Conservation (phyloP, 2,113 vertebrate species). For the Mus musculus region GRCm39 chr5:34356001-34356500, state of each 20-base stretch:
- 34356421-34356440: too few species aligned
- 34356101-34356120: neutral
- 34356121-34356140: slow-evolving; percentile 94
- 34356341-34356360: accelerated
- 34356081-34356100: neutral
- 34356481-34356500: too few species aligned
- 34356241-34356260: slow-evolving; percentile 66
- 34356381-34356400: neutral
- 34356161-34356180: slow-evolving; percentile 99
- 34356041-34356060: accelerated
- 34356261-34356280: neutral
- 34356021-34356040: too few species aligned
- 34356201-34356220: slow-evolving; percentile 98
- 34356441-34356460: neutral
- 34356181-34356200: slow-evolving; percentile 97
- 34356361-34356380: neutral
- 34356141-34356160: slow-evolving; percentile 93
- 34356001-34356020: neutral
- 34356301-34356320: neutral
- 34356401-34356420: accelerated
- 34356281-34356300: neutral
- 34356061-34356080: accelerated
- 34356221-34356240: slow-evolving; percentile 99
- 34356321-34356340: accelerated
- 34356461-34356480: neutral